Evolutionary conservation across 2,113 vertebrate genomes (phyloP).

Genomic region (Dissostichus mawsoni): DNA sequence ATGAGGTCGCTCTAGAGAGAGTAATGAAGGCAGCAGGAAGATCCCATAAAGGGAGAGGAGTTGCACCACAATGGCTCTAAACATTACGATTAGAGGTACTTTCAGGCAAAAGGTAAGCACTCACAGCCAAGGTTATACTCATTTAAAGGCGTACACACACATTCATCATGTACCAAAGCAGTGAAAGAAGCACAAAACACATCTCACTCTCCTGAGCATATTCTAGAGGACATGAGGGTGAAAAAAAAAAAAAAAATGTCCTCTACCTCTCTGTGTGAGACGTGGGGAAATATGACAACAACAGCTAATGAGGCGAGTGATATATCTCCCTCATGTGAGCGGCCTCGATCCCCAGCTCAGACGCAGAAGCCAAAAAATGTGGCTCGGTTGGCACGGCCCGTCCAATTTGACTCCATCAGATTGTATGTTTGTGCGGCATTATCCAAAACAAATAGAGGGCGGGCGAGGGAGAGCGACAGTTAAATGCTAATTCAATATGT

Average conservation of each 20-base stretch:
- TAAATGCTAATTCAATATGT: constrained; percentile 57
- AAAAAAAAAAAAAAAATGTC: constrained; percentile 27
- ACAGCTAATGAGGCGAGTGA: constrained; percentile 55
- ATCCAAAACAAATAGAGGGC: constrained; percentile 57
- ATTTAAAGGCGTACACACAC: background rate
- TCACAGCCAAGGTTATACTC: background rate
- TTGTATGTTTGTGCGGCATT: constrained; percentile 38
- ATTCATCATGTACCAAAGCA: background rate
- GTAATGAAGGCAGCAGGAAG: constrained; percentile 20
- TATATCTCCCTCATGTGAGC: constrained; percentile 39
- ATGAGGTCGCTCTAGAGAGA: constrained; percentile 3
- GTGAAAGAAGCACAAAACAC: background rate
- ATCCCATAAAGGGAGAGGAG: constrained; percentile 28
- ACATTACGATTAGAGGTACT: constrained; percentile 25
- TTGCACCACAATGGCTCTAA: constrained; percentile 24
- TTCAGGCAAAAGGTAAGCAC: constrained; percentile 16
- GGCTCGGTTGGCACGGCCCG: constrained; percentile 20
- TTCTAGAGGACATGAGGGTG: constrained; percentile 23
- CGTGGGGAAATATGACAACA: constrained; percentile 45
- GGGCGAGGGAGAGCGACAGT: constrained; percentile 26
- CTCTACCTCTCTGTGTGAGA: constrained; percentile 32
- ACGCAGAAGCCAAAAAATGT: constrained; percentile 23
- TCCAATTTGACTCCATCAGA: constrained; percentile 48
- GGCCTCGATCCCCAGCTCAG: constrained; percentile 21
- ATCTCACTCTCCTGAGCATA: background rate